phyloP scores from a whole-genome alignment of 2,888 invertebrate genomes.

The Mesopsocus fuscifrons region DNA sequence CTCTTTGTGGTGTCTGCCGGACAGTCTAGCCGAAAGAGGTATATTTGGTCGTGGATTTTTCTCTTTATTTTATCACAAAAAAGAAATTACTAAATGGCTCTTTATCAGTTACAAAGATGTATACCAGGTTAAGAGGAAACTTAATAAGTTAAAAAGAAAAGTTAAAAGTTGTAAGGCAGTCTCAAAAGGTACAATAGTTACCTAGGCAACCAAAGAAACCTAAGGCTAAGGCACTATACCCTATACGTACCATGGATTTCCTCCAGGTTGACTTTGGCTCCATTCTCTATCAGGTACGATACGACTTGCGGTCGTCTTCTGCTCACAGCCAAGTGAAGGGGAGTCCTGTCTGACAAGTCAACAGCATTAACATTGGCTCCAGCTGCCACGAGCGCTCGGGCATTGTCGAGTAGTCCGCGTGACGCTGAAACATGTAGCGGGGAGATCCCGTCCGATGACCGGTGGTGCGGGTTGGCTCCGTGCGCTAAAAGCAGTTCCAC shows the following conservation, averaged over 20 bases:
- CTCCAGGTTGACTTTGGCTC: constrained; percentile 29
- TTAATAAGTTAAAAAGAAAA: too few species aligned
- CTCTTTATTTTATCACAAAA: too few species aligned
- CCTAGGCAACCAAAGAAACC: too few species aligned
- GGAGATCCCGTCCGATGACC: constrained; percentile 25
- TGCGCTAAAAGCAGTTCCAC: constrained; percentile 26
- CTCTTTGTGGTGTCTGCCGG: too few species aligned
- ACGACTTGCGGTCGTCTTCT: constrained; percentile 78
- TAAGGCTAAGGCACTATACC: too few species aligned
- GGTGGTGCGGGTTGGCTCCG: constrained; percentile 23
- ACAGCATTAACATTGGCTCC: constrained; percentile 98
- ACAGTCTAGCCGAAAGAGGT: too few species aligned
- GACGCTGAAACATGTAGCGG: constrained; percentile 26
- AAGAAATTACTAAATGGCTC: too few species aligned
- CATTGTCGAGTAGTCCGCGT: constrained; percentile 21
- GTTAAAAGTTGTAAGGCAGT: too few species aligned
- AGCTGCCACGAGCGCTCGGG: constrained; percentile 29
- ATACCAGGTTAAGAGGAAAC: too few species aligned
- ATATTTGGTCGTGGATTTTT: too few species aligned
- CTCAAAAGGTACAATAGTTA: too few species aligned
- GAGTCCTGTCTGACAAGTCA: constrained; percentile 55
- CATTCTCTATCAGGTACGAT: constrained; percentile 21
- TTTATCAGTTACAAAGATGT: too few species aligned
- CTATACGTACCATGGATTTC: constrained; percentile 41
- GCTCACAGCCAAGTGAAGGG: constrained; percentile 54